Conservation (phyloP, 2,888 invertebrate species). For the Drosophila sordidula region DNA sequence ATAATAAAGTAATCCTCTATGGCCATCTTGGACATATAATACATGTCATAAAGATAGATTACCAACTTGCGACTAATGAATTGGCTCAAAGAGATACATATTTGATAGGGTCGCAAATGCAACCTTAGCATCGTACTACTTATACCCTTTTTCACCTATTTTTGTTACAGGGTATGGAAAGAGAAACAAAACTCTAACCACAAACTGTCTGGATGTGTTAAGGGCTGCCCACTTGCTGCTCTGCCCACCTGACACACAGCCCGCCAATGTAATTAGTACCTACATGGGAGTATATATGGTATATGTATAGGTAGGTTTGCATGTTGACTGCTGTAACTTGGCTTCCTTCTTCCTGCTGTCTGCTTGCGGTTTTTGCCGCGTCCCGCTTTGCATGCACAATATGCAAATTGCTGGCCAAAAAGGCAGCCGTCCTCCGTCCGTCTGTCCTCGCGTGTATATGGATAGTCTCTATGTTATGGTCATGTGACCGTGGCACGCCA, state of each 20-base stretch:
- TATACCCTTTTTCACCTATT: no score
- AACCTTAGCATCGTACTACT: no score
- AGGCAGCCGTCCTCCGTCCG: slow-evolving; percentile 22
- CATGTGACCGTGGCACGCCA: slow-evolving; percentile 45
- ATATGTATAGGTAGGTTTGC: slow-evolving; percentile 16
- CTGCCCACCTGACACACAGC: slow-evolving; percentile 30
- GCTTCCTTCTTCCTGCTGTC: slow-evolving; percentile 60
- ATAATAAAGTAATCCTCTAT: no score
- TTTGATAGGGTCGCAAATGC: no score
- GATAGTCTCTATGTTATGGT: slow-evolving; percentile 10
- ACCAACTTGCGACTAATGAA: no score
- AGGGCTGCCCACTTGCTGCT: slow-evolving; percentile 5
- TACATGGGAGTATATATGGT: slow-evolving; percentile 3
- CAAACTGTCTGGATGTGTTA: neutral
- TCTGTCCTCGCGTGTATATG: neutral
- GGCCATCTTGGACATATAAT: no score
- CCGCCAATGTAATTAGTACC: slow-evolving; percentile 31
- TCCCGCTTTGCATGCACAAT: slow-evolving; percentile 60
- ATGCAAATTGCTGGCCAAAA: slow-evolving; percentile 69
- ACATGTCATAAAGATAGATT: no score
- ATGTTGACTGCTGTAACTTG: slow-evolving; percentile 40
- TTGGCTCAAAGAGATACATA: no score
- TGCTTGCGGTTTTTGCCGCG: slow-evolving; percentile 67
- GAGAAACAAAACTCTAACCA: slow-evolving; percentile 10
- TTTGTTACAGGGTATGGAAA: neutral